A percentile compares a stretch with the other conserved stretches of the same genome.
phyloP scores from a whole-genome alignment of 1,140 invertebrate species.

The Apis laboriosa region DNA sequence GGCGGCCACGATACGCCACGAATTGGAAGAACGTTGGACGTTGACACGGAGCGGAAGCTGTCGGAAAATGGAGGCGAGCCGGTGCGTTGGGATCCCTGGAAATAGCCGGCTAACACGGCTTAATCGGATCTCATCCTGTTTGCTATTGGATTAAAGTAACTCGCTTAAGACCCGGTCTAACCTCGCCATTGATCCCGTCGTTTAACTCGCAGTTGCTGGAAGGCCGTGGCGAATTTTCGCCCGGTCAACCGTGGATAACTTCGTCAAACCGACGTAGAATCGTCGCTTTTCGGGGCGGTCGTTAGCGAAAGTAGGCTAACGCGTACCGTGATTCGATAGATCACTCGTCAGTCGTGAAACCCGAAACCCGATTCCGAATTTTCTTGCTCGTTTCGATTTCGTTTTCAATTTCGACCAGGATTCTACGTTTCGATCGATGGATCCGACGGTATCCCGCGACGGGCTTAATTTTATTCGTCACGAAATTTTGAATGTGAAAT shows the following conservation, averaged over 20 bases:
- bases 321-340: not conserved
- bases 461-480: too few species aligned
- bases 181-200: conserved; percentile 65
- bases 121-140: conserved; percentile 68
- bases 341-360: too few species aligned
- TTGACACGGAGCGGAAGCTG: not conserved
- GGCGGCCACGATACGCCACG: not conserved
- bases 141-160: conserved; percentile 68
- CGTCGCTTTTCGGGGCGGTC: too few species aligned
- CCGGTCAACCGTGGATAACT: conserved; percentile 37
- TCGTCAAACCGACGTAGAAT: not conserved
- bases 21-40: not conserved
- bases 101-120: conserved; percentile 65
- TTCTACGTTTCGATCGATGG: too few species aligned
- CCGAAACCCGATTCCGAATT: too few species aligned
- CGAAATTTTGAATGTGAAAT: too few species aligned
- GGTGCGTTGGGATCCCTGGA: conserved; percentile 53
- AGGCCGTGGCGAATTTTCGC: conserved; percentile 53
- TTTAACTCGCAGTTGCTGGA: conserved; percentile 43
- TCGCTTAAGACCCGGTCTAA: conserved; percentile 66
- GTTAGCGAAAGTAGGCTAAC: not conserved
- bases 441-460: too few species aligned
- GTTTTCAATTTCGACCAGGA: too few species aligned
- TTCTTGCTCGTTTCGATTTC: too few species aligned
- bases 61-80: conserved; percentile 5